phyloP scores from a whole-genome alignment of 2,113 vertebrate species.

The Mobula birostris region DNA sequence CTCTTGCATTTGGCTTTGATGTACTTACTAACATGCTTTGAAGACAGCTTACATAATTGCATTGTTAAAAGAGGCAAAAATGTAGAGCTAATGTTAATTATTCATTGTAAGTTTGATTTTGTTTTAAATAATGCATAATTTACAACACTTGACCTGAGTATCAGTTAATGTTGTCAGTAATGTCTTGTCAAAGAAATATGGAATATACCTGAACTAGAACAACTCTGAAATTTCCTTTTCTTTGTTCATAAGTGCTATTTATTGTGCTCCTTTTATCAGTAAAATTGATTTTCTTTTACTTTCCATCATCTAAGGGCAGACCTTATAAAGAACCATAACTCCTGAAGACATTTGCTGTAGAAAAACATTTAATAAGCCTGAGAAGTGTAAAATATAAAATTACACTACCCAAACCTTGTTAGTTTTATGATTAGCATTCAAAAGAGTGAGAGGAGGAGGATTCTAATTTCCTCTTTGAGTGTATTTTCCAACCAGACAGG shows the following conservation, averaged over 20 bases:
- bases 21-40: background rate
- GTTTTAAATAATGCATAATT: background rate
- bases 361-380: slow-evolving; percentile 27
- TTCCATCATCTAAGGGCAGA: background rate
- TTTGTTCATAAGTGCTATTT: slow-evolving; percentile 16
- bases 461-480: slow-evolving; percentile 11
- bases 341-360: slow-evolving; percentile 26
- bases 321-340: slow-evolving; percentile 21
- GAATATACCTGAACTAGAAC: background rate
- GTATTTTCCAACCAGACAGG: background rate
- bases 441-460: background rate
- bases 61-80: background rate
- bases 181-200: background rate
- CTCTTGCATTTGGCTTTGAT: slow-evolving; percentile 25
- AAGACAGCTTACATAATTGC: background rate
- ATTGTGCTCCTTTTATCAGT: background rate
- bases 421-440: background rate
- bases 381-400: slow-evolving; percentile 3
- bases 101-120: background rate
- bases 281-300: slow-evolving; percentile 10
- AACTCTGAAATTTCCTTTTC: background rate
- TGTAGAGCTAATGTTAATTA: background rate
- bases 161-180: background rate
- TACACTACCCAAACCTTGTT: background rate
- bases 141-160: background rate